Conservation (phyloP, 2,797 vertebrate species). For the Notoglanidium macrostoma region DNA sequence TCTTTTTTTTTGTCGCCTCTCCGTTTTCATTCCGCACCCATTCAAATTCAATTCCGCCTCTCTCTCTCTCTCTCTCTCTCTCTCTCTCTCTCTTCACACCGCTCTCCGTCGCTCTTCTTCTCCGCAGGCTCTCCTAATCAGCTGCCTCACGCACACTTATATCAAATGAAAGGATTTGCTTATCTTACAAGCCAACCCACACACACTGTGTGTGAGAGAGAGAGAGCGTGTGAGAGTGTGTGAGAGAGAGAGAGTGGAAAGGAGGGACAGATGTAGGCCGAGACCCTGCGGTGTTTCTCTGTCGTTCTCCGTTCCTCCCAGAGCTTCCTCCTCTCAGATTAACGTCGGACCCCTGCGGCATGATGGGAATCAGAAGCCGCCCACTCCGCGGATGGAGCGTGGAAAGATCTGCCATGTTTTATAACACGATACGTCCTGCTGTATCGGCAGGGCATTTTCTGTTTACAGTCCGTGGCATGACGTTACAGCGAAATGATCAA, state of each 20-base stretch:
- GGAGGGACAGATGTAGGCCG: conserved; percentile 28
- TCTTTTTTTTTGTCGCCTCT: background rate
- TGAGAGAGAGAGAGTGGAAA: background rate
- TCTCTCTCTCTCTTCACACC: conserved; percentile 34
- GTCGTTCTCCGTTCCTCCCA: conserved; percentile 25
- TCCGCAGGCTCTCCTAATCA: conserved; percentile 42
- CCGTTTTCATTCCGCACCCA: background rate
- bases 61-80: no score
- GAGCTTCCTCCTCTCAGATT: conserved; percentile 35
- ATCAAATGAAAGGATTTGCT: conserved; percentile 52
- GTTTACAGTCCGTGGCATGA: background rate
- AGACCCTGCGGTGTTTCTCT: conserved; percentile 43
- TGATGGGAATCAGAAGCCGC: conserved; percentile 58
- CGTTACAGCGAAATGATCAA: background rate
- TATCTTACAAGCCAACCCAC: conserved; percentile 41
- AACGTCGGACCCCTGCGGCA: conserved; percentile 26
- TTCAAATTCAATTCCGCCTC: background rate
- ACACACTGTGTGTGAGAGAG: background rate
- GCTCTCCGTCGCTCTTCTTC: background rate
- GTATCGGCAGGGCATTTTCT: background rate
- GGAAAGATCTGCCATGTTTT: conserved; percentile 6
- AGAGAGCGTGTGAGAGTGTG: fast-evolving
- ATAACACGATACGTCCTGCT: background rate
- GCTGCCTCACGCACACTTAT: conserved; percentile 48
- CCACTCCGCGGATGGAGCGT: conserved; percentile 57